Evolutionary conservation across 2,113 vertebrate genomes (phyloP), one percentile per base, ranked within the genome.

Genomic region (Erinaceus europaeus): DNA sequence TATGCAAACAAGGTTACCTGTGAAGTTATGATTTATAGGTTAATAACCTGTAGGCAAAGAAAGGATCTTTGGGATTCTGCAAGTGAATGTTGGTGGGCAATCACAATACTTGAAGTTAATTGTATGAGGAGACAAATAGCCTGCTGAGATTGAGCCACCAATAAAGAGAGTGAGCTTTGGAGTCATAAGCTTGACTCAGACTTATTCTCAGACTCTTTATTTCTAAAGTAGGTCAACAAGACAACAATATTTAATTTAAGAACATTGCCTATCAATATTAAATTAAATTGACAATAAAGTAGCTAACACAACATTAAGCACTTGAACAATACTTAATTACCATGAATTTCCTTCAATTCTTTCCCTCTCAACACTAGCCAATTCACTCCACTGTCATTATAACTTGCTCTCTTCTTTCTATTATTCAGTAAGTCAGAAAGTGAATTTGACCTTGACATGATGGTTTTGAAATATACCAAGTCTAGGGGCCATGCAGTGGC

Each of bases 21-120:
- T 48, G 57, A 75, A 65, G 69, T 79, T 59, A 65, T 69, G 72
- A 71, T 59, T 65, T 59, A 53, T 21, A 67, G 48, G 38, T 78
- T 61, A 92, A 53, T 67, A 82, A 75, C 79, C 62, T 78, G 9
- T 65, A 86, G 61, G 69, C 46, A 64, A n/a, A n/a, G n/a, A n/a
- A n/a, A n/a, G n/a, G n/a, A 88, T 57, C 52, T 82, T 81, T 75
- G 65, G 76, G 75, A 71, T 88, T 88, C 29, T 81, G 42, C 29
- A 27, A 5, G 10, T 52, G 17, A 18, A 25, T 50, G 38, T 32
- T 29, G 17, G 55, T 20, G 5, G 9, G 13, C 73, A 21, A 18
- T 76, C 53, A 23, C 9, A 23, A 65, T 69, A 32, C 64, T 59
- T 52, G 50, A 76, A 52, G 34, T 65, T 48, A 40, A 75, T 53